These are phyloP conservation scores for Drosophila eohydei DNA, from an alignment of 2,888 invertebrate genomes.

Conservation along the genomic window DNA sequence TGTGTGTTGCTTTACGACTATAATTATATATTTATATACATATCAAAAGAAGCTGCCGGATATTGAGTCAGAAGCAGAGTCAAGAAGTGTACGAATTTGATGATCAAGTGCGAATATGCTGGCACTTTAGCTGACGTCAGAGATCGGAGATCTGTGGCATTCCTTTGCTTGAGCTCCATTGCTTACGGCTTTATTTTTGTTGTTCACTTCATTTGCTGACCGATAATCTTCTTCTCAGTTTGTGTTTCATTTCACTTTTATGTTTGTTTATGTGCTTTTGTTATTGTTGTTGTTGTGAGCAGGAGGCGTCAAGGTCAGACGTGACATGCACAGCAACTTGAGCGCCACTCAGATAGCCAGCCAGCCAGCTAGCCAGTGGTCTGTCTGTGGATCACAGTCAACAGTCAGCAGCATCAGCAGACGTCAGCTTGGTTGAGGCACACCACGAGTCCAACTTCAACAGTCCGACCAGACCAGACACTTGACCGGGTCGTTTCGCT, in stretches of 20 bases:
- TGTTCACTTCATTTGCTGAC: conserved; percentile 35
- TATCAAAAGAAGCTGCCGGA: conserved; percentile 32
- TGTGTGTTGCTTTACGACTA: conserved; percentile 19
- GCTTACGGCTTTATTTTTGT: conserved; percentile 39
- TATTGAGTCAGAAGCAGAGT: conserved; percentile 42
- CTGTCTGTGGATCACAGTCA: conserved; percentile 46
- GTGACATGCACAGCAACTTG: conserved; percentile 69
- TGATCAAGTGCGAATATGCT: conserved; percentile 42
- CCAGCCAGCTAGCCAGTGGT: conserved; percentile 1
- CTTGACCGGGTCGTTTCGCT: conserved; percentile 40
- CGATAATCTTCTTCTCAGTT: conserved; percentile 35
- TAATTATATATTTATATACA: conserved; percentile 3
- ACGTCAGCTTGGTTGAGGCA: conserved; percentile 28
- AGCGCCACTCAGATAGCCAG: conserved; percentile 54
- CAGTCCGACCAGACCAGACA: conserved; percentile 29
- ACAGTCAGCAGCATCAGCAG: conserved; percentile 17
- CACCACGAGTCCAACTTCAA: conserved; percentile 27
- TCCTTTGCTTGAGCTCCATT: conserved; percentile 16
- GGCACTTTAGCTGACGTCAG: conserved; percentile 41
- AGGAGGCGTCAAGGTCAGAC: conserved; percentile 68
- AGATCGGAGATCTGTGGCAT: conserved; percentile 17
- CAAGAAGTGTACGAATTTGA: conserved; percentile 10
- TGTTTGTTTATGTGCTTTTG: conserved; percentile 33
- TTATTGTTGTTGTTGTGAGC: conserved; percentile 32
- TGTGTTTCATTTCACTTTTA: conserved; percentile 52